Percentiles rank a stretch among this genome's conserved stretches.
Conservation (phyloP, 2,888 invertebrate genomes). For the Creontiades dilutus region DNA sequence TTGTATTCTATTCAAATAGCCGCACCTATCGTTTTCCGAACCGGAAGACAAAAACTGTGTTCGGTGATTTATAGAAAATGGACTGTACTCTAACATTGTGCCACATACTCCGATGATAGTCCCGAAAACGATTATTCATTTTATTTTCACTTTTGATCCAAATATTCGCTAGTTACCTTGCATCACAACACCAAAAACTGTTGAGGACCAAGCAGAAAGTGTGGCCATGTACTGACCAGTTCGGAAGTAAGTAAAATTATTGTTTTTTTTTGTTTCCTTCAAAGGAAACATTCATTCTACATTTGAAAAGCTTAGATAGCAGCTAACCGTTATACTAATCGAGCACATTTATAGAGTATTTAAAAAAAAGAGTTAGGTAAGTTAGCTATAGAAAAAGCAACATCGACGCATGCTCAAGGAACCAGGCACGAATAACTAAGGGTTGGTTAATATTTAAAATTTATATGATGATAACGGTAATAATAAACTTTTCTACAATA, state of each 20-base stretch:
- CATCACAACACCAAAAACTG: constrained; percentile 34
- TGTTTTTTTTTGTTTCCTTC: background rate
- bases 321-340: constrained; percentile 64
- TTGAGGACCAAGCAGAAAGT: background rate
- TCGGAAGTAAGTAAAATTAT: background rate
- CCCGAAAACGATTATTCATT: too few species aligned
- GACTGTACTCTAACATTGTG: too few species aligned
- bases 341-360: constrained; percentile 55
- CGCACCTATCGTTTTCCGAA: too few species aligned
- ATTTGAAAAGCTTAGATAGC: constrained; percentile 63
- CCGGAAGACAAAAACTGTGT: too few species aligned
- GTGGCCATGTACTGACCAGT: constrained; percentile 4
- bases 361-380: constrained; percentile 4
- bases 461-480: constrained; percentile 61
- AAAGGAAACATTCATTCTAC: constrained; percentile 14
- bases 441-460: constrained; percentile 47
- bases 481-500: constrained; percentile 59
- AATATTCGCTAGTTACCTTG: background rate
- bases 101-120: too few species aligned
- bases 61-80: too few species aligned
- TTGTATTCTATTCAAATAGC: too few species aligned
- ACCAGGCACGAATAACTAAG: constrained; percentile 68
- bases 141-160: too few species aligned
- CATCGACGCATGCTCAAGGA: constrained; percentile 55
- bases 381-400: constrained; percentile 52